phyloP scores from a whole-genome alignment of 2,797 vertebrate genomes.

The Apodemus agrarius region DNA sequence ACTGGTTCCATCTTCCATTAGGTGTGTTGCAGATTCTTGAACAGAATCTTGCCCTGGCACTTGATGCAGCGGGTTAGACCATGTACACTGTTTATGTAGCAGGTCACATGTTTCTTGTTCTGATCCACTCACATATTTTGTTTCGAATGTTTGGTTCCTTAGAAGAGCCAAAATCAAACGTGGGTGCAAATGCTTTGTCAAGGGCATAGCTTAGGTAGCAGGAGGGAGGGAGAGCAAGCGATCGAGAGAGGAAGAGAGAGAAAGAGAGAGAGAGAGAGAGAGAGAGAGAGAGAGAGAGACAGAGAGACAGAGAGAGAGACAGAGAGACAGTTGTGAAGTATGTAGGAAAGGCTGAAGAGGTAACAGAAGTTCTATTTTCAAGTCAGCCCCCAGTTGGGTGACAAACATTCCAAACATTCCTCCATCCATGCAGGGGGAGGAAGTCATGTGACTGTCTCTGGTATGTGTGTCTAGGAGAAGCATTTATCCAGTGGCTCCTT shows the following conservation, averaged over 20 bases:
- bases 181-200: background rate
- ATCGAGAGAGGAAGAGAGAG: background rate
- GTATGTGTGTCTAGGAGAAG: background rate
- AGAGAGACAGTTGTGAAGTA: background rate
- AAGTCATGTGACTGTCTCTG: background rate
- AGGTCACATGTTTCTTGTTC: background rate
- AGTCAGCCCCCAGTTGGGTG: background rate
- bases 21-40: background rate
- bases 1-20: background rate
- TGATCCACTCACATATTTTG: background rate
- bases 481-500: background rate
- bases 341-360: background rate
- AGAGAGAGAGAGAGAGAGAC: background rate
- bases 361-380: slow-evolving; percentile 18
- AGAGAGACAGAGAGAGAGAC: background rate
- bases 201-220: background rate
- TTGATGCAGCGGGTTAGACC: background rate
- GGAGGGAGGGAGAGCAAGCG: background rate
- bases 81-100: background rate
- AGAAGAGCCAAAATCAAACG: background rate
- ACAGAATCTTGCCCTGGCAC: background rate
- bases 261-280: too few relatives aligned
- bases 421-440: background rate
- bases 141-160: background rate
- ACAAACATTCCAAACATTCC: background rate